These are phyloP conservation scores for Salvelinus alpinus DNA, from an alignment of 2,113 vertebrate species.

Conservation along the genomic window DNA sequence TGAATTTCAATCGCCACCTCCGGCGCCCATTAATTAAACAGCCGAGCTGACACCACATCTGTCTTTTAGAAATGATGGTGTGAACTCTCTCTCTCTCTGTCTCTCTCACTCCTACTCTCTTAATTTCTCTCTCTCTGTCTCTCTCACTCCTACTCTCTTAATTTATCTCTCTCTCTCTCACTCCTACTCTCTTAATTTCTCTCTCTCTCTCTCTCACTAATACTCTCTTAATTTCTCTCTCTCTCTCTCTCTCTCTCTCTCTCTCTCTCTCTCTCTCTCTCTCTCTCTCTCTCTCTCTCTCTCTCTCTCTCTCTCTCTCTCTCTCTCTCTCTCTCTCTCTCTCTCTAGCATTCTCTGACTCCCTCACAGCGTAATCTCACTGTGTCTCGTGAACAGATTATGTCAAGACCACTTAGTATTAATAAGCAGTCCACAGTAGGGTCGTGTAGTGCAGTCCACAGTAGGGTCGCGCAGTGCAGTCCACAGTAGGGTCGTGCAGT, in stretches of 20 bases:
- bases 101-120: not conserved
- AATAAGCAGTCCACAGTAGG: conserved; percentile 53
- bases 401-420: conserved; percentile 62
- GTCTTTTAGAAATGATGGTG: conserved; percentile 54
- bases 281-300: too few species aligned
- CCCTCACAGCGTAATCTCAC: not conserved
- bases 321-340: too few species aligned
- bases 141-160: too few species aligned
- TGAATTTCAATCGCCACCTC: conserved; percentile 58
- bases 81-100: conserved; percentile 27
- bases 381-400: conserved; percentile 41
- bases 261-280: too few species aligned
- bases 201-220: not conserved
- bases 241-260: not conserved
- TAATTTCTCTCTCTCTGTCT: too few species aligned
- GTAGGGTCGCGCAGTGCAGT: conserved; percentile 19
- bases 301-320: too few species aligned
- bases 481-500: too few species aligned
- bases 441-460: conserved; percentile 26
- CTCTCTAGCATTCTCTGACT: not conserved
- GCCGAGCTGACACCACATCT: conserved; percentile 33
- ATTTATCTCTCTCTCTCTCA: too few species aligned
- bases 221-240: not conserved
- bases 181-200: not conserved
- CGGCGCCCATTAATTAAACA: conserved; percentile 64